Conservation (phyloP, 2,797 vertebrate genomes). For the Adrianichthys oophorus region DNA sequence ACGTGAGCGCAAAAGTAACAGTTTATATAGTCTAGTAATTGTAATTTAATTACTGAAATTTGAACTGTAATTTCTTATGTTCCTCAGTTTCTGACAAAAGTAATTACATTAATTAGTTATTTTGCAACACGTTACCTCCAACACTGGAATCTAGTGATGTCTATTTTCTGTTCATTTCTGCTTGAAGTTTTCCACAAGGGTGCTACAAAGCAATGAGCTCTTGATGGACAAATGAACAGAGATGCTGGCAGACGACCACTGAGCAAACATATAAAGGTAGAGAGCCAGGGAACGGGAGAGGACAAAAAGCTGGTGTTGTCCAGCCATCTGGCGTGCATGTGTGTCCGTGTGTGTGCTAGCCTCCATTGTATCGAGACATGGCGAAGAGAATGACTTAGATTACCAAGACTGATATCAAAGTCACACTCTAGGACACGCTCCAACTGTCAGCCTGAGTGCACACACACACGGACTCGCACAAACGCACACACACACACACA, state of each 20-base stretch:
- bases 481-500: neutral
- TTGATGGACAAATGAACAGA: slow-evolving; percentile 21
- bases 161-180: neutral
- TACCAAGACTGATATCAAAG: slow-evolving; percentile 73
- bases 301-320: slow-evolving; percentile 55
- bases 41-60: no score
- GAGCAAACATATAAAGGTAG: slow-evolving; percentile 28
- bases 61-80: no score
- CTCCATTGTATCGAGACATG: slow-evolving; percentile 60
- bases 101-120: no score
- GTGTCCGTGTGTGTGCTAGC: slow-evolving; percentile 12
- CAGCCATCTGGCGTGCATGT: slow-evolving; percentile 61
- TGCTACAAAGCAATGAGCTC: slow-evolving; percentile 2
- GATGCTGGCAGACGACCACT: neutral
- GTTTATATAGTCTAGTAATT: no score
- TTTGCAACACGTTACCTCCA: no score
- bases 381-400: slow-evolving; percentile 69
- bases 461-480: slow-evolving; percentile 13
- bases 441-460: slow-evolving; percentile 29
- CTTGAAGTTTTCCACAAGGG: slow-evolving; percentile 5
- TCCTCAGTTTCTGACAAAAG: no score
- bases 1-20: no score
- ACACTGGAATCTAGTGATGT: no score
- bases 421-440: slow-evolving; percentile 59
- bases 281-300: slow-evolving; percentile 30